Percentiles rank a stretch among this genome's conserved stretches.
Conservation (phyloP, 2,113 vertebrate species). For the Electrona antarctica region DNA sequence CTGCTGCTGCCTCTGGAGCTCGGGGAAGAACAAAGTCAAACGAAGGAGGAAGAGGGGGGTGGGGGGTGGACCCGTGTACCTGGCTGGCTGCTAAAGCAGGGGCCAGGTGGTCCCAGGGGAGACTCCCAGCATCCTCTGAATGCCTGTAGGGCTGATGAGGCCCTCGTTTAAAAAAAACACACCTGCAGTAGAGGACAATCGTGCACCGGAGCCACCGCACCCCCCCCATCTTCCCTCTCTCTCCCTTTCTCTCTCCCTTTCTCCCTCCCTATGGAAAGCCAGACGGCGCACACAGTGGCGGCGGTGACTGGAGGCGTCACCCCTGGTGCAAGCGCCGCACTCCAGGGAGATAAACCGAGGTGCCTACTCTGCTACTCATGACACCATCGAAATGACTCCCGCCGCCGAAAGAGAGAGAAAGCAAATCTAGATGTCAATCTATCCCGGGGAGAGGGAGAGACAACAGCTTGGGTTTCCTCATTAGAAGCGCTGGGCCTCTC, state of each 20-base stretch:
- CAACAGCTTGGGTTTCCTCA: constrained; percentile 42
- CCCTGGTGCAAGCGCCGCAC: constrained; percentile 6
- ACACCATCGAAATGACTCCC: constrained; percentile 30
- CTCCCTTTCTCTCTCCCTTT: constrained; percentile 2
- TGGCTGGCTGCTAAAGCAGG: constrained; percentile 8
- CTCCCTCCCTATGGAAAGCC: not conserved
- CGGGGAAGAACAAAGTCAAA: constrained; percentile 64
- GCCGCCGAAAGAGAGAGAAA: constrained; percentile 7
- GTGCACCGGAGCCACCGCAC: not conserved
- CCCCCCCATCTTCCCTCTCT: too few species aligned
- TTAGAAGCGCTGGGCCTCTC: constrained; percentile 44
- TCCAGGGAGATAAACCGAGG: constrained; percentile 25
- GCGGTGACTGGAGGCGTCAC: not conserved
- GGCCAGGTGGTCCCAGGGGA: constrained; percentile 20
- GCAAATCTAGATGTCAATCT: constrained; percentile 42
- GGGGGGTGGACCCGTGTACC: not conserved
- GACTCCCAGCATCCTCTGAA: constrained; percentile 16
- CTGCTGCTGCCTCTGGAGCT: constrained; percentile 21
- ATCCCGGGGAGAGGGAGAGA: not conserved
- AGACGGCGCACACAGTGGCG: not conserved
- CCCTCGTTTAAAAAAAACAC: not conserved
- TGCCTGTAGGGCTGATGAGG: constrained; percentile 18
- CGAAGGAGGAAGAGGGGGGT: constrained; percentile 47
- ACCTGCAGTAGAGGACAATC: constrained; percentile 7
- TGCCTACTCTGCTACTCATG: constrained; percentile 43